A percentile compares a stretch with the other conserved stretches of the same genome.
These are phyloP conservation scores for Formica aserva DNA, from an alignment of 2,888 invertebrate species.

Conservation along the genomic window DNA sequence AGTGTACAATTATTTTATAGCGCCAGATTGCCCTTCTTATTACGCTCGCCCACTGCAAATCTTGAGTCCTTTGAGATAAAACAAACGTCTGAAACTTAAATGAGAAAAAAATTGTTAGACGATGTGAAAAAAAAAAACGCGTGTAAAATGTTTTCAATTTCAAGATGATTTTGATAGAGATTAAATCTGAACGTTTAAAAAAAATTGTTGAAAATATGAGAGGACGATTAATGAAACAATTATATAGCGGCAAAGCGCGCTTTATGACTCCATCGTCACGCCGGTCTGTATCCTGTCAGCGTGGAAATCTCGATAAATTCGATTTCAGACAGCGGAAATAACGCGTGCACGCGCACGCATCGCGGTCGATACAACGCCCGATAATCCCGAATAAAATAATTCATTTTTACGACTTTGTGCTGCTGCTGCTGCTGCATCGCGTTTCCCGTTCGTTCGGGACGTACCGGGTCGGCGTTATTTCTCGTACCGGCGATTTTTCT, in stretches of 20 bases:
- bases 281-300: slow-evolving; percentile 29
- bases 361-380: slow-evolving; percentile 41
- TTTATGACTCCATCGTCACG: slow-evolving; percentile 29
- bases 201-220: slow-evolving; percentile 17
- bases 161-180: neutral
- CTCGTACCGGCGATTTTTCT: slow-evolving; percentile 37
- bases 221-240: slow-evolving; percentile 29
- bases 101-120: neutral
- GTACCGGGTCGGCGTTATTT: slow-evolving; percentile 20
- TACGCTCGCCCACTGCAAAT: slow-evolving; percentile 23
- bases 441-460: neutral
- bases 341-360: slow-evolving; percentile 6
- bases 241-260: slow-evolving; percentile 7
- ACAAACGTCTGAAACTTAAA: slow-evolving; percentile 17
- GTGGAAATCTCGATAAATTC: slow-evolving; percentile 45
- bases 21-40: slow-evolving; percentile 39
- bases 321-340: slow-evolving; percentile 32
- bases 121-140: neutral
- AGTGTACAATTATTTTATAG: slow-evolving; percentile 30
- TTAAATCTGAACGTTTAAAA: neutral
- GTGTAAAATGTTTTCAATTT: neutral
- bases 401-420: slow-evolving; percentile 46
- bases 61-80: neutral
- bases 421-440: slow-evolving; percentile 17
- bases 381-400: slow-evolving; percentile 50